Conservation (phyloP, 2,797 vertebrate species). For the Siniperca scherzeri region DNA sequence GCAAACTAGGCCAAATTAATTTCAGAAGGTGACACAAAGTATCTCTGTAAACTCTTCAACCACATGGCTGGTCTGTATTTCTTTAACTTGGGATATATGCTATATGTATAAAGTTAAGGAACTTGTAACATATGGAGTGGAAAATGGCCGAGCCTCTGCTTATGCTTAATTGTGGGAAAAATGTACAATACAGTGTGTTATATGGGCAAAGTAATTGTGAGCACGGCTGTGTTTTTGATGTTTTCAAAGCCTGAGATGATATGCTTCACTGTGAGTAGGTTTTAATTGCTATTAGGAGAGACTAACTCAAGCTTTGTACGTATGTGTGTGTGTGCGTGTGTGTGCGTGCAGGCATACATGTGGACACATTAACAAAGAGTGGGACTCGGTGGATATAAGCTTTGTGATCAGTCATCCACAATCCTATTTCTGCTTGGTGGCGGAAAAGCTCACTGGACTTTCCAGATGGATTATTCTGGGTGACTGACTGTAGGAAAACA, state of each 20-base stretch:
- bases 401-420: slow-evolving; percentile 84
- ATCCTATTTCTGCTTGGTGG: slow-evolving; percentile 83
- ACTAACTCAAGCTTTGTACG: slow-evolving; percentile 33
- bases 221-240: slow-evolving; percentile 2
- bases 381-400: slow-evolving; percentile 76
- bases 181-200: neutral
- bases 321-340: slow-evolving; percentile 16
- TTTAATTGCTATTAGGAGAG: slow-evolving; percentile 38
- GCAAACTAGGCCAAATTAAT: slow-evolving; percentile 50
- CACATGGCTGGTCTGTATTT: neutral
- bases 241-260: slow-evolving; percentile 31
- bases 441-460: slow-evolving; percentile 83
- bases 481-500: slow-evolving; percentile 83
- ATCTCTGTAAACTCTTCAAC: slow-evolving; percentile 31
- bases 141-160: slow-evolving; percentile 6
- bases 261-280: slow-evolving; percentile 27
- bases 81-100: neutral
- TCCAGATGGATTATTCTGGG: slow-evolving; percentile 85
- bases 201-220: slow-evolving; percentile 7
- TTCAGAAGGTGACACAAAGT: slow-evolving; percentile 38
- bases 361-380: slow-evolving; percentile 64
- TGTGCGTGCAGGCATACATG: slow-evolving; percentile 28
- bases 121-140: neutral
- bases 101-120: neutral
- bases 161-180: slow-evolving; percentile 21